Conservation (phyloP, 2,888 invertebrate species). For the Melanotus villosus region DNA sequence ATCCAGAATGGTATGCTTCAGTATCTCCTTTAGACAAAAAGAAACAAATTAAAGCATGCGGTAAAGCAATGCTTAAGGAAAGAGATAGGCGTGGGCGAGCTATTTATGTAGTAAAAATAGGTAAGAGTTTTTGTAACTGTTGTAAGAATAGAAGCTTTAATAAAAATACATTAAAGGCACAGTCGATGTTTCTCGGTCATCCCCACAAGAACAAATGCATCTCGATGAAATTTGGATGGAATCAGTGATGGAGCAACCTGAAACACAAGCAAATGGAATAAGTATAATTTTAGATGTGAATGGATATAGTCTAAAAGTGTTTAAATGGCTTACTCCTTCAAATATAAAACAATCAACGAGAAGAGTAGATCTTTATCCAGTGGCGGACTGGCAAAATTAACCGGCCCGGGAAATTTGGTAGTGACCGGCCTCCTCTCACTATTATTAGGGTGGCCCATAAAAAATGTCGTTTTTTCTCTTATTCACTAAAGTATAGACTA, state of each 20-base stretch:
- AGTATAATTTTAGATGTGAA: slow-evolving; percentile 64
- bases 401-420: too few relatives aligned
- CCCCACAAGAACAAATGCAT: slow-evolving; percentile 59
- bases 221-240: slow-evolving; percentile 66
- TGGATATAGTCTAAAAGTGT: slow-evolving; percentile 57
- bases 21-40: slow-evolving; percentile 56
- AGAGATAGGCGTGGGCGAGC: slow-evolving; percentile 63
- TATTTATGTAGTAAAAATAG: slow-evolving; percentile 56
- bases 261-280: slow-evolving; percentile 62
- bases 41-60: slow-evolving; percentile 59
- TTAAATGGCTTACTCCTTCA: slow-evolving; percentile 62
- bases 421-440: too few relatives aligned
- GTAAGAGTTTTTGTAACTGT: not conserved
- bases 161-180: slow-evolving; percentile 49
- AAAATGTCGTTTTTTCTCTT: too few relatives aligned
- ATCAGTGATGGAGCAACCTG: slow-evolving; percentile 60
- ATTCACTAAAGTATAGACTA: too few relatives aligned
- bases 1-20: slow-evolving; percentile 63
- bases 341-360: slow-evolving; percentile 56
- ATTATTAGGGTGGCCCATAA: too few relatives aligned
- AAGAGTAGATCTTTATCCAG: slow-evolving; percentile 56
- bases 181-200: slow-evolving; percentile 56
- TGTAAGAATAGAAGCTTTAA: not conserved
- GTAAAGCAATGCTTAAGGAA: slow-evolving; percentile 58
- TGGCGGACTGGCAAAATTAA: too few relatives aligned